phyloP scores from a whole-genome alignment of 2,797 vertebrate genomes.

The Ptychadena robeensis region DNA sequence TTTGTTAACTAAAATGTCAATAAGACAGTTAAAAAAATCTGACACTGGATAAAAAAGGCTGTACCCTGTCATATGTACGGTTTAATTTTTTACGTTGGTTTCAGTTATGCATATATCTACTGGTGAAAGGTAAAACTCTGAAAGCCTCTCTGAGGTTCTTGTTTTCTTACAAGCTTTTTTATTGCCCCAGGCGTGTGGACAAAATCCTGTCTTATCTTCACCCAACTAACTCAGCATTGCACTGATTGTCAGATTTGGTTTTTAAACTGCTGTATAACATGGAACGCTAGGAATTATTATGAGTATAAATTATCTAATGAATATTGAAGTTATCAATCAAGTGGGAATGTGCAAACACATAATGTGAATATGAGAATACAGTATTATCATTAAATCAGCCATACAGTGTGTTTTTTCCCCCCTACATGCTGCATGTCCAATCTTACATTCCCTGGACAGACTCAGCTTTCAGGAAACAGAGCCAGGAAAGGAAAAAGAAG shows the following conservation, averaged over 20 bases:
- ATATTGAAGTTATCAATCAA: slow-evolving; percentile 46
- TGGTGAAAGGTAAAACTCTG: slow-evolving; percentile 63
- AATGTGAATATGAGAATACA: slow-evolving; percentile 10
- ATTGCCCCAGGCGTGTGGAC: slow-evolving; percentile 77
- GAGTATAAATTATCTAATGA: slow-evolving; percentile 47
- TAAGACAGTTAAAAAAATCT: too few relatives aligned
- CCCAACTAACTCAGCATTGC: slow-evolving; percentile 72
- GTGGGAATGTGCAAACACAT: slow-evolving; percentile 9
- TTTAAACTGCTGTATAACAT: slow-evolving; percentile 65
- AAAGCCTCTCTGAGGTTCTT: slow-evolving; percentile 65
- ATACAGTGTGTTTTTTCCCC: slow-evolving; percentile 24
- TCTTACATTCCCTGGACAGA: slow-evolving; percentile 22
- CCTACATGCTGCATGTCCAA: slow-evolving; percentile 20
- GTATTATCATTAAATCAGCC: slow-evolving; percentile 34
- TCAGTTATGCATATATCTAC: slow-evolving; percentile 60
- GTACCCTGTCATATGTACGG: slow-evolving; percentile 62
- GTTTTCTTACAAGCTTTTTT: slow-evolving; percentile 71
- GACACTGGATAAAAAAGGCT: slow-evolving; percentile 25
- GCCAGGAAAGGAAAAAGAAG: slow-evolving; percentile 9
- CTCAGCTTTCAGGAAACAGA: slow-evolving; percentile 26
- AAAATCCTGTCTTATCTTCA: slow-evolving; percentile 74
- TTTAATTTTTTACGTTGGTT: slow-evolving; percentile 20
- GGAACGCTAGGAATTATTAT: slow-evolving; percentile 50
- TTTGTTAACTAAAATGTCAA: too few relatives aligned
- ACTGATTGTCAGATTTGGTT: slow-evolving; percentile 67